Base-by-base conservation (phyloP, 2,888 invertebrate species). In the Pediacus dermestoides region DNA sequence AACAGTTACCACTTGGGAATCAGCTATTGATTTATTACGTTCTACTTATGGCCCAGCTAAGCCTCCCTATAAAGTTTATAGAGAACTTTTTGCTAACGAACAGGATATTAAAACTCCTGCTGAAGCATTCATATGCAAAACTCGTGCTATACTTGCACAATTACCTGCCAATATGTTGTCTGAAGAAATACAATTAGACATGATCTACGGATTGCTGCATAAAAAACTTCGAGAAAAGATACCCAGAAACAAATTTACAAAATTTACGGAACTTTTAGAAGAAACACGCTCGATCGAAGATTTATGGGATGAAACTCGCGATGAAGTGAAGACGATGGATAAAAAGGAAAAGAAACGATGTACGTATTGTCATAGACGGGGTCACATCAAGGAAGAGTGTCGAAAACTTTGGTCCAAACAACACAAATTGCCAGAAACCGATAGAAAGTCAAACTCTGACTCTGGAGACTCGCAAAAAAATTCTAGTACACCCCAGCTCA, bases 11-110 rank as follows among this genome's bases (percentile, higher is more conserved):
- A 18, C 37, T 8, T 45, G 42, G 30, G 16, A 31, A n/a, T 40
- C 38, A 1, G 41, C 36, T n/a, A 16, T 44, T 10, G 11, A 28
- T 13, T 10, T 34, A 7, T 32, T 47, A 12, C 14, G 23, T 9
- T 8, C 27, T 13, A 37, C 38, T 4, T 52, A 44, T 34, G 51
- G 51, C 2, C 40, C 32, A 11, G n/a, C 40, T 10, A 51, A 40
- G 37, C 37, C 35, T 2, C 22, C 38, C 1, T 40, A 40, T 30
- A 28, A 30, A 11, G 26, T 41, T 7, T 41, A 38, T 22, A 27
- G 31, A 2, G 40, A 41, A 28, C 15, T 46, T 9, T 46, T 46
- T 23, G 15, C 37, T 1, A n/a, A 16, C 8, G 37, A 46, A 32
- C 46, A 46, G 30, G 18, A 12, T 10, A 16, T 14, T 16, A 32